Percentiles rank a stretch among this genome's conserved stretches.
Conservation (phyloP, 2,888 invertebrate species). For the Campopleginae sp. region DNA sequence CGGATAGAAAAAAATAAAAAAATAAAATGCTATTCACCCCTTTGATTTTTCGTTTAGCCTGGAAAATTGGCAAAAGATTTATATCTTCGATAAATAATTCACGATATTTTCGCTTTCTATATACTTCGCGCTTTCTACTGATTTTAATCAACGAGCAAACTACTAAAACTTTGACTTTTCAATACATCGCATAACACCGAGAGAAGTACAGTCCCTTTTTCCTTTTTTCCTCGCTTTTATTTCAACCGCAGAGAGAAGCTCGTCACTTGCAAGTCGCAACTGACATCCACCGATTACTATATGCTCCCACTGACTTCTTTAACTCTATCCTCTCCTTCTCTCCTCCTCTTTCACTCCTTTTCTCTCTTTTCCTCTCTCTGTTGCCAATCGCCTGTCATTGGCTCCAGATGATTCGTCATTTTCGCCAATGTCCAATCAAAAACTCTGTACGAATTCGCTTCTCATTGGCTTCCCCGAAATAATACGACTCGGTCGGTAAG, state of each 20-base stretch:
- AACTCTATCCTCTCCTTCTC: background rate
- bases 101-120: constrained; percentile 17
- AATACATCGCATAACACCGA: constrained; percentile 70
- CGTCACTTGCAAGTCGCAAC: constrained; percentile 69
- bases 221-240: constrained; percentile 66
- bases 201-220: constrained; percentile 59
- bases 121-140: constrained; percentile 32
- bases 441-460: background rate
- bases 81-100: constrained; percentile 38
- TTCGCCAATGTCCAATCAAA: constrained; percentile 43
- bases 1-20: constrained; percentile 37
- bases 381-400: constrained; percentile 64
- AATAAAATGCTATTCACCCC: constrained; percentile 52
- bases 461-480: constrained; percentile 25
- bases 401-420: constrained; percentile 36
- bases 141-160: constrained; percentile 47
- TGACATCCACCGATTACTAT: constrained; percentile 67
- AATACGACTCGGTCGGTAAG: constrained; percentile 32
- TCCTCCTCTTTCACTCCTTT: constrained; percentile 8
- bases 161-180: constrained; percentile 61
- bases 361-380: constrained; percentile 30
- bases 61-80: constrained; percentile 29
- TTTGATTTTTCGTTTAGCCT: constrained; percentile 25
- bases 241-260: constrained; percentile 63
- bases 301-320: constrained; percentile 45